A percentile compares a stretch with the other conserved stretches of the same genome.
Conservation (phyloP, 1,140 invertebrate genomes). For the Goniozus legneri region DNA sequence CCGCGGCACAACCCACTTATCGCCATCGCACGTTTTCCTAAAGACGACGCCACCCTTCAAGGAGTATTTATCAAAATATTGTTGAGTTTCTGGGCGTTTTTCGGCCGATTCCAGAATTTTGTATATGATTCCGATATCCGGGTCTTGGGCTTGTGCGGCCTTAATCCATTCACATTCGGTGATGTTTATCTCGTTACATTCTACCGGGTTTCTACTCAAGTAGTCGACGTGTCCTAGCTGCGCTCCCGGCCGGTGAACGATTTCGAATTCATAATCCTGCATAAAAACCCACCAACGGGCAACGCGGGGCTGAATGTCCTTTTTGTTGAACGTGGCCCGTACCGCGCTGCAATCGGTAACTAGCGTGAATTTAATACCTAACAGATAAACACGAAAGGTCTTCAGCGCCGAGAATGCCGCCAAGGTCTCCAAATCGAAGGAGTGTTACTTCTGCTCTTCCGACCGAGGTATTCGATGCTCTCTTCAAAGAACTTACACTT, state of each 20-base stretch:
- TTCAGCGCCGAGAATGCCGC: background rate
- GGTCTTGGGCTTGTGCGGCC: conserved; percentile 6
- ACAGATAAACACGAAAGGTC: background rate
- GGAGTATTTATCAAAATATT: conserved; percentile 13
- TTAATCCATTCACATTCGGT: conserved; percentile 1
- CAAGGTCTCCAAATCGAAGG: background rate
- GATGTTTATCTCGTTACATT: conserved; percentile 1
- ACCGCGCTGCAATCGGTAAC: conserved; percentile 40
- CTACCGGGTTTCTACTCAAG: conserved; percentile 13
- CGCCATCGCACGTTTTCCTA: conserved; percentile 17
- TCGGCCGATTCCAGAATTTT: conserved; percentile 10
- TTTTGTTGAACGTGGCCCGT: conserved; percentile 28
- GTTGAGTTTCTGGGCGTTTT: conserved; percentile 4
- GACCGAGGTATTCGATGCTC: conserved; percentile 32
- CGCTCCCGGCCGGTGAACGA: conserved; percentile 32
- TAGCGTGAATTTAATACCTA: conserved; percentile 29
- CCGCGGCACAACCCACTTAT: conserved; percentile 30
- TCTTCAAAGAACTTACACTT: conserved; percentile 26
- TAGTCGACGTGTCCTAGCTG: conserved; percentile 38
- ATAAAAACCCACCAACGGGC: conserved; percentile 38
- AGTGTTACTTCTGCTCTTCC: conserved; percentile 27
- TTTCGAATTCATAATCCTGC: conserved; percentile 31
- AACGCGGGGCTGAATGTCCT: conserved; percentile 31
- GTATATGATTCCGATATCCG: conserved; percentile 10
- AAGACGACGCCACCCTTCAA: conserved; percentile 21